Base-by-base conservation (phyloP, 2,888 invertebrate species). In the Drosophila recens region DNA sequence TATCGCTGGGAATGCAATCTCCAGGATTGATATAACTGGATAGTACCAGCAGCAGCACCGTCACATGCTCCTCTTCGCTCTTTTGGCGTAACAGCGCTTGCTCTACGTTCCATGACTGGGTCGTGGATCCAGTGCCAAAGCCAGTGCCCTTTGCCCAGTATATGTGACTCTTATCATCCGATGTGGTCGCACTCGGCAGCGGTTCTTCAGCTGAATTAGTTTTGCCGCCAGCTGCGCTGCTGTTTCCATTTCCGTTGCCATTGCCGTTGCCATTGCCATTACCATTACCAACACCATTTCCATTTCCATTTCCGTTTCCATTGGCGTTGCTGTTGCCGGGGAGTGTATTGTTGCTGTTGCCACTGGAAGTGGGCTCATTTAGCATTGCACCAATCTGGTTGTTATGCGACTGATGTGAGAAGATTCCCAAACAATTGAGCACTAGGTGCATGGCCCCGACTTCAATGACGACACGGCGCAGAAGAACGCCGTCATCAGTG, bases 91-190 rank as follows among this genome's bases (percentile, higher is more conserved):
- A 93, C 56, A 98, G 93, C n/a, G 98, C 98, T 91, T 98, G 97
- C 90, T 98, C 98, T 40, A 98, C 97, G 93, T 98, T 98, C 98
- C 98, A 99, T 49, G 97, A 97, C 92, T 98, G 98, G 75, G 97
- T 96, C 11, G 98, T 98, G 23, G 97, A 97, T 27, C 98, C 98
- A 0, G 98, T 98, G 53, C 98, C 98, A 93, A 98, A 98, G 1
- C 98, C 98, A 3, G 98, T 98, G 46, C 98, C 98, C 92, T 98
- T 98, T 0, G 98, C 98, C 98, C 98, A 98, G 93, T 98, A 97
- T 78, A 96, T 93, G 89, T 97, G 96, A 40, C 95, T 95, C 90
- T 96, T 96, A 79, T 96, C 95, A 84, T 96, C 95, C 30, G 94
- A 93, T 76, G 94, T 94, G 70, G 74, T 53, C 20, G 72, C 56